phyloP scores from a whole-genome alignment of 2,113 vertebrate genomes.

The Harpagus bidentatus region DNA sequence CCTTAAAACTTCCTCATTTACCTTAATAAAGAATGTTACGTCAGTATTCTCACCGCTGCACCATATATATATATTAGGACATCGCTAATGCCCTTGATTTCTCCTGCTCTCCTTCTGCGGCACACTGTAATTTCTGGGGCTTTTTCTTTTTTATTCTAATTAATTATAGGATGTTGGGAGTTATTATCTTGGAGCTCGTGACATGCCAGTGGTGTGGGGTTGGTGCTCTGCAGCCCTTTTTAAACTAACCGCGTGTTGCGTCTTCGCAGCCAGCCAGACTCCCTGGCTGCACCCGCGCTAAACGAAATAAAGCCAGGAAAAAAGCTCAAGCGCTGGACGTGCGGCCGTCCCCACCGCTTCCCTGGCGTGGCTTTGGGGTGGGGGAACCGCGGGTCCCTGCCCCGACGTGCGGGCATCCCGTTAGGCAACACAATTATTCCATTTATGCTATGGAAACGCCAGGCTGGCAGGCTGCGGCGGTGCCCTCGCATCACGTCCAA shows the following conservation, averaged over 20 bases:
- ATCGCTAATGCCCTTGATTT: slow-evolving; percentile 25
- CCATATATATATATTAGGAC: neutral
- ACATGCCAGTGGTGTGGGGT: neutral
- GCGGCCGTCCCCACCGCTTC: neutral
- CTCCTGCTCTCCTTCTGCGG: neutral
- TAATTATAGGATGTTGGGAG: slow-evolving; percentile 2
- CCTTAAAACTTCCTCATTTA: slow-evolving; percentile 29
- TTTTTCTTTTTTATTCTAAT: neutral
- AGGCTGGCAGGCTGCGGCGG: neutral
- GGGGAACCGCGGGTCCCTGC: neutral
- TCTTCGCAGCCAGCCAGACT: neutral
- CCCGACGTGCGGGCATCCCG: accelerated
- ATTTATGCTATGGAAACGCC: neutral
- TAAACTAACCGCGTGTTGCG: neutral
- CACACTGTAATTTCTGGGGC: neutral
- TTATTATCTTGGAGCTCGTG: neutral
- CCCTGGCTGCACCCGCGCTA: neutral
- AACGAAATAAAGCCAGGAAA: neutral
- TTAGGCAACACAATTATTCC: neutral
- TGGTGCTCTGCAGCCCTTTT: neutral
- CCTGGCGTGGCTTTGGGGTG: neutral
- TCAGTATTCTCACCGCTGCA: neutral
- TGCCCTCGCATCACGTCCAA: neutral
- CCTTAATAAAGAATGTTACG: neutral
- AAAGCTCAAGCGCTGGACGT: neutral